Evolutionary conservation across 2,888 invertebrate species (phyloP).

Genomic region (Hololepta plana): DNA sequence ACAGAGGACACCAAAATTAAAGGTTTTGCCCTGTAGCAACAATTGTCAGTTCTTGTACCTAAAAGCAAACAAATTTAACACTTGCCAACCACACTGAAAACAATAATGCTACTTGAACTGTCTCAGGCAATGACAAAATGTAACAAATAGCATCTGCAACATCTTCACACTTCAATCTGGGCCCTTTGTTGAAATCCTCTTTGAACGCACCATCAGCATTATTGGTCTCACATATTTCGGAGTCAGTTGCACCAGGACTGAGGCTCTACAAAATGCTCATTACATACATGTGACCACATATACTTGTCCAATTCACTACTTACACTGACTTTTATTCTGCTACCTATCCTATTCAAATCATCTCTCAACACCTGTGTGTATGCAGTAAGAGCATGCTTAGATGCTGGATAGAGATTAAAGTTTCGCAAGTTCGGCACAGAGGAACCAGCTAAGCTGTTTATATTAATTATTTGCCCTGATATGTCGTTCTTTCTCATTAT

Average conservation of each 20-base stretch:
- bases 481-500: slow-evolving; percentile 13
- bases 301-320: no score
- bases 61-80: no score
- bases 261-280: no score
- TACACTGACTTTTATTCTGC: slow-evolving; percentile 20
- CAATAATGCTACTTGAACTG: slow-evolving; percentile 25
- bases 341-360: slow-evolving; percentile 17
- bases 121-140: slow-evolving; percentile 18
- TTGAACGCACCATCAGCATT: slow-evolving; percentile 5
- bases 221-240: slow-evolving; percentile 4
- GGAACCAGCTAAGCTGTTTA: slow-evolving; percentile 15
- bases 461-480: slow-evolving; percentile 15
- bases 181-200: slow-evolving; percentile 8
- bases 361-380: slow-evolving; percentile 22
- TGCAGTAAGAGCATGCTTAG: slow-evolving; percentile 21
- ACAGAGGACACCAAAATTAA: no score
- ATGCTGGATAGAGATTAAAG: slow-evolving; percentile 16
- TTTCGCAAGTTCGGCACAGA: slow-evolving; percentile 13
- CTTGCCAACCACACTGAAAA: no score
- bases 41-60: no score
- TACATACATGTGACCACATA: no score
- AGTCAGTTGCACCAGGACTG: no score
- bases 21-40: no score
- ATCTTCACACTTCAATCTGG: slow-evolving; percentile 15
- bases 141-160: slow-evolving; percentile 20